A percentile compares a stretch with the other conserved stretches of the same genome.
Conservation (phyloP, 2,888 invertebrate genomes). For the Agrochola lychnidis region DNA sequence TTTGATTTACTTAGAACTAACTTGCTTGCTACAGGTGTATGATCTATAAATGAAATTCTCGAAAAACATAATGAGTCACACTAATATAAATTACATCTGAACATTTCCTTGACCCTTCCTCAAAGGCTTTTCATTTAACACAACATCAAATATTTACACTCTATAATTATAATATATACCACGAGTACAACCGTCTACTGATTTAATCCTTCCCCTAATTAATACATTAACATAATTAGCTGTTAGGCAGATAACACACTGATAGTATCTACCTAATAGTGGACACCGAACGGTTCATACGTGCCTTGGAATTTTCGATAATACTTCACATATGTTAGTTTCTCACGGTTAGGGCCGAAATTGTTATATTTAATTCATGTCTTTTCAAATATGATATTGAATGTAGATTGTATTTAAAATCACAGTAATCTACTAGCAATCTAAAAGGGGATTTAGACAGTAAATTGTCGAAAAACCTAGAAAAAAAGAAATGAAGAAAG, state of each 20-base stretch:
- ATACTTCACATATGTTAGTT: slow-evolving; percentile 8
- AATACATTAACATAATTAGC: slow-evolving; percentile 34
- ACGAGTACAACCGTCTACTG: not conserved
- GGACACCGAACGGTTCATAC: not conserved
- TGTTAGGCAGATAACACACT: not conserved
- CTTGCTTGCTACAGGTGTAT: not conserved
- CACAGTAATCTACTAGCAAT: not conserved
- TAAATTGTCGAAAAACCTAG: not conserved
- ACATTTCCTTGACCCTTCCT: not conserved
- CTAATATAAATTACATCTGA: not conserved
- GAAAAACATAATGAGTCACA: not conserved
- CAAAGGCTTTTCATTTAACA: not conserved
- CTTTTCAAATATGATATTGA: not conserved
- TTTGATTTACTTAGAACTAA: not conserved
- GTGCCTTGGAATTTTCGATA: slow-evolving; percentile 9
- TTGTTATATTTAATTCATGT: not conserved
- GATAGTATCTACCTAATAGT: slow-evolving; percentile 12
- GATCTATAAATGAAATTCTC: not conserved
- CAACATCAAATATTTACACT: slow-evolving; percentile 2
- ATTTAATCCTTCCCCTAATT: slow-evolving; percentile 4
- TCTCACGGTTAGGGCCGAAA: slow-evolving; percentile 24
- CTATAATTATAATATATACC: not conserved
- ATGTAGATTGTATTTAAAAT: not conserved
- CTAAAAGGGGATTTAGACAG: not conserved
- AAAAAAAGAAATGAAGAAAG: too few relatives aligned